Base-by-base conservation (phyloP, 2,797 vertebrate species). In the Anguilla anguilla region DNA sequence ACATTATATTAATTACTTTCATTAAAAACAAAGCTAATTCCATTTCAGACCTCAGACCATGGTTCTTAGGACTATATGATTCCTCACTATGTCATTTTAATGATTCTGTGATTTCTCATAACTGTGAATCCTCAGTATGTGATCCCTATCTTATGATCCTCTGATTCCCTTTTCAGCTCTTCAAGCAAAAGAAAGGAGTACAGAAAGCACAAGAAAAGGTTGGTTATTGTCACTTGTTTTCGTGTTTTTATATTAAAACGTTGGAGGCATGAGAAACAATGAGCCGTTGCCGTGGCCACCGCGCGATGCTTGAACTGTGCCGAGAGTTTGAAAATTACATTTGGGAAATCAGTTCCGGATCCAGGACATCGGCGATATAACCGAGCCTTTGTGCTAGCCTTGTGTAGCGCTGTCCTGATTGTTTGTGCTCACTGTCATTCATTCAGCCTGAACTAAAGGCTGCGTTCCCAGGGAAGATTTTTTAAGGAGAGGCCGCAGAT, bases 131-230 rank as follows among this genome's bases (percentile, higher is more conserved):
- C 96, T 6, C 64, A 25, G 6, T n/a, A 9, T 67, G 64, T n/a
- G 22, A 67, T 25, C 10, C 51, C 10, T 53, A 53, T 51, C 46
- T 94, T 89, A 92, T 91, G 59, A 86, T 86, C 92, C 87, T 90
- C 59, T 92, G 94, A 90, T 92, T 93, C 86, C 96, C 93, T 96
- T 83, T 93, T 92, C 96, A 99, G 98, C 93, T 98, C 97, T 89
- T 96, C 97, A 85, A 97, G 93, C 92, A 98, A 98, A 96, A 97
- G 96, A 94, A 98, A 95, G 95, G 96, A 97, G 92, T 97, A 97
- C 90, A 98, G 96, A 96, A 98, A 97, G 95, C 98, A 97, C 95
- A 98, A 98, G 95, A 99, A 98, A 96, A 98, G 98, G 98, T 99
- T 95, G 96, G 98, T 97, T 89, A 64, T 55, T 91, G 89, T 43